A percentile compares a stretch with the other conserved stretches of the same genome.
phyloP scores from a whole-genome alignment of 2,888 invertebrate species.

The Sinelater perroti region DNA sequence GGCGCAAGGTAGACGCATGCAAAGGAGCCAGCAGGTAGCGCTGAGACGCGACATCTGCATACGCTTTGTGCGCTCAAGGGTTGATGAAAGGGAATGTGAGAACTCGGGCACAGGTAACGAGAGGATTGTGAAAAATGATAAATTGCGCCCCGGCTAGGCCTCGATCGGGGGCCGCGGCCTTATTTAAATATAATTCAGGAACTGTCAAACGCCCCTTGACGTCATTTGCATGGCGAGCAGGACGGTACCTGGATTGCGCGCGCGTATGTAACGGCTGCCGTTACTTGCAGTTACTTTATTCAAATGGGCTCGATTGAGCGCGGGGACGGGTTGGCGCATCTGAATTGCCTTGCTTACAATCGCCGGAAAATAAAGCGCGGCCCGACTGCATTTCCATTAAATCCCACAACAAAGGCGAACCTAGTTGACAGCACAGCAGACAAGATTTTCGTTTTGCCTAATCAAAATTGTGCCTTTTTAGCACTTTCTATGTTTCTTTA shows the following conservation, averaged over 20 bases:
- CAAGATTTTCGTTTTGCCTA: no score
- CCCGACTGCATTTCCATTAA: conserved; percentile 10
- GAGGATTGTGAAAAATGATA: conserved; percentile 57
- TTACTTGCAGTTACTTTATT: conserved; percentile 46
- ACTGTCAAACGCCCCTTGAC: conserved; percentile 58
- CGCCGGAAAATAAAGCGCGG: conserved; percentile 5
- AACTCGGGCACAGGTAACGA: conserved; percentile 55
- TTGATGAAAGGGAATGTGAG: conserved; percentile 48
- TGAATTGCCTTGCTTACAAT: conserved; percentile 27
- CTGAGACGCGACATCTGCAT: conserved; percentile 55
- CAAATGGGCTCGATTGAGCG: conserved; percentile 51
- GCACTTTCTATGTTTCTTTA: no score
- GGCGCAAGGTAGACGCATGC: conserved; percentile 52
- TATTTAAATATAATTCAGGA: conserved; percentile 60
- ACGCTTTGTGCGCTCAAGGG: conserved; percentile 38
- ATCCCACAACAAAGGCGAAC: no score
- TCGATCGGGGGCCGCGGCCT: conserved; percentile 50
- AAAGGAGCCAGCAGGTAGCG: conserved; percentile 59
- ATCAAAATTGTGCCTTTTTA: no score
- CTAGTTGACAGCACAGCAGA: no score
- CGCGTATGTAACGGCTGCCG: conserved; percentile 36
- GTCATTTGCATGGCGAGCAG: conserved; percentile 56
- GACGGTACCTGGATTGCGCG: conserved; percentile 40
- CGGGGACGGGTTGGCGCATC: conserved; percentile 33
- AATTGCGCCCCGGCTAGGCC: conserved; percentile 53